These are phyloP conservation scores for Hipparchia semele DNA, from an alignment of 2,888 invertebrate genomes.

Conservation along the genomic window DNA sequence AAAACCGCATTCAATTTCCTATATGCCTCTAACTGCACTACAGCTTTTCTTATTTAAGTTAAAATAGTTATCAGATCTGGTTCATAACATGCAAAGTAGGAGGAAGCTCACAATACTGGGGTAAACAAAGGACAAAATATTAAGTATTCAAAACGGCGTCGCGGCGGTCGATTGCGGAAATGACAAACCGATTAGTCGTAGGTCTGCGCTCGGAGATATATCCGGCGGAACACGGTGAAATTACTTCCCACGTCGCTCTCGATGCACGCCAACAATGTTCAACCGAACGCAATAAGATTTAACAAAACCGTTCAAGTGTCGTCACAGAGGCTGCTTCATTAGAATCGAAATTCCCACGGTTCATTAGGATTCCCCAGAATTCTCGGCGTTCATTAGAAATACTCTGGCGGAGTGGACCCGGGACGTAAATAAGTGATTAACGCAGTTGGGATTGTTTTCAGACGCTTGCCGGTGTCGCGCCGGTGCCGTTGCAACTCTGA, in stretches of 20 bases:
- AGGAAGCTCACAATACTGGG: constrained; percentile 6
- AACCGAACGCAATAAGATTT: constrained; percentile 62
- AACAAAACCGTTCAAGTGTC: constrained; percentile 50
- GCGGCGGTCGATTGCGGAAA: constrained; percentile 75
- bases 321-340: constrained; percentile 61
- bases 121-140: constrained; percentile 57
- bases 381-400: constrained; percentile 78
- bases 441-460: constrained; percentile 81
- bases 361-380: constrained; percentile 77
- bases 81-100: not conserved
- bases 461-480: constrained; percentile 51
- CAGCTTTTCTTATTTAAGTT: not conserved
- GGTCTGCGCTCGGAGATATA: constrained; percentile 69
- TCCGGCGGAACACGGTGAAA: constrained; percentile 73
- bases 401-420: constrained; percentile 70
- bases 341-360: constrained; percentile 80
- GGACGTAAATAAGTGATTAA: constrained; percentile 82
- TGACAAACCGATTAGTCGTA: constrained; percentile 79
- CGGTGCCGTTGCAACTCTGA: constrained; percentile 58
- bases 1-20: no score
- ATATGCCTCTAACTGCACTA: no score
- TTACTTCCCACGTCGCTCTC: constrained; percentile 68
- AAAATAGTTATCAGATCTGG: not conserved
- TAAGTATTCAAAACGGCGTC: constrained; percentile 67
- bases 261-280: constrained; percentile 64